phyloP scores from a whole-genome alignment of 2,113 vertebrate species.

The Ameiurus melas region DNA sequence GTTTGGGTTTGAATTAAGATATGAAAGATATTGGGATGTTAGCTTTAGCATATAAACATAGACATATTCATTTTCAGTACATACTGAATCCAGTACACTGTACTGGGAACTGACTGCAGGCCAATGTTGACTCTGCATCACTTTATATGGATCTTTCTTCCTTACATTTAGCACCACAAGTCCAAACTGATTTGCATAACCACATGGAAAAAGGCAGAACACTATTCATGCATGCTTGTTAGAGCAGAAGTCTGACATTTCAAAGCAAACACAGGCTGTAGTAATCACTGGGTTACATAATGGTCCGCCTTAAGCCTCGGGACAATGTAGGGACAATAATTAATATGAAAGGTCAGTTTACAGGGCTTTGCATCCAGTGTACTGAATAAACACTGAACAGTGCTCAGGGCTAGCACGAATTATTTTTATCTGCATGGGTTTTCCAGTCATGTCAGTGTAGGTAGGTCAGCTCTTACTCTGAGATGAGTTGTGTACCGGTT shows the following conservation, averaged over 20 bases:
- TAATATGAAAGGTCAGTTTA: constrained; percentile 73
- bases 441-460: neutral
- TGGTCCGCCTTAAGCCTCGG: constrained; percentile 60
- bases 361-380: constrained; percentile 51
- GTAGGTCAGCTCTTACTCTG: neutral
- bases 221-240: constrained; percentile 48
- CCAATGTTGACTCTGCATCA: neutral
- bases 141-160: neutral
- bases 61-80: neutral
- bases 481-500: constrained; percentile 39
- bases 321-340: constrained; percentile 62
- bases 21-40: neutral
- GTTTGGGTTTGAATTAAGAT: neutral
- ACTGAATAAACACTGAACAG: constrained; percentile 51
- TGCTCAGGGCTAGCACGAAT: constrained; percentile 57
- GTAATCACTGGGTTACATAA: constrained; percentile 69
- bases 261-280: constrained; percentile 59
- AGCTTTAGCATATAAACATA: neutral
- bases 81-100: neutral
- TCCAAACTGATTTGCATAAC: constrained; percentile 40
- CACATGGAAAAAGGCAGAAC: constrained; percentile 41
- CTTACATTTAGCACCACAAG: neutral
- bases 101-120: neutral
- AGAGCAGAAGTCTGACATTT: constrained; percentile 66
- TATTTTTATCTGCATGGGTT: constrained; percentile 49